Evolutionary conservation across 2,888 invertebrate genomes (phyloP), one percentile per base, ranked within the genome.

Genomic region (Nesidiocoris tenuis): DNA sequence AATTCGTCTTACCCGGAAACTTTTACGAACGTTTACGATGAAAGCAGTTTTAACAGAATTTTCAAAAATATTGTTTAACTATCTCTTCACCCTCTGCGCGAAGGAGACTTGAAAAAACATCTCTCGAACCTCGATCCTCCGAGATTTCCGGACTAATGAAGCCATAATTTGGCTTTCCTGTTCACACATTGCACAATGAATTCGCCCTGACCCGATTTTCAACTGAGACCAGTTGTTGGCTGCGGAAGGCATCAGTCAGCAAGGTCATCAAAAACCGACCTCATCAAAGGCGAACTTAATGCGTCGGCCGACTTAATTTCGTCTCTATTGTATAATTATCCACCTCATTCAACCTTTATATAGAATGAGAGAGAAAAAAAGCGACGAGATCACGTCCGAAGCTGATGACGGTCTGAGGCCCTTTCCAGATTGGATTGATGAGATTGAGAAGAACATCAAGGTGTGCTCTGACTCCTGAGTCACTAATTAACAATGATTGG

Each of bases 361-460:
- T 39, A 39, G 39, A 39, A 39, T 39, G 39, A 39, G 39, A 39
- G 39, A 39, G 12, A 39, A n/a, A 39, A 39, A 39, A 39, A 39
- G 5, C 39, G 39, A 39, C 39, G 39, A 39, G 39, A 39, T 39
- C 39, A 39, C 39, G 39, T 39, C 39, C 12, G 39, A 39, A 39
- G 39, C 39, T 39, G 39, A 39, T 39, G 39, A 39, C 39, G 39
- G 39, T 39, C 39, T 39, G 39, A 39, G 12, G 39, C 39, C 59
- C 59, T 59, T 59, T 59, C 59, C 16, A 63, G 63, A 63, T 63
- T 17, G 63, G 63, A 63, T 19, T 63, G 63, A 63, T 63, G 63
- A 63, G 39, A 39, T 39, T 39, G 39, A 39, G 39, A 39, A 39
- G 39, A 39, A 39, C 39, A 39, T 39, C 39, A 7, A 39, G 39